These are phyloP conservation scores for Muscicapa comitata DNA, from an alignment of 2,797 vertebrate species.

Conservation along the genomic window DNA sequence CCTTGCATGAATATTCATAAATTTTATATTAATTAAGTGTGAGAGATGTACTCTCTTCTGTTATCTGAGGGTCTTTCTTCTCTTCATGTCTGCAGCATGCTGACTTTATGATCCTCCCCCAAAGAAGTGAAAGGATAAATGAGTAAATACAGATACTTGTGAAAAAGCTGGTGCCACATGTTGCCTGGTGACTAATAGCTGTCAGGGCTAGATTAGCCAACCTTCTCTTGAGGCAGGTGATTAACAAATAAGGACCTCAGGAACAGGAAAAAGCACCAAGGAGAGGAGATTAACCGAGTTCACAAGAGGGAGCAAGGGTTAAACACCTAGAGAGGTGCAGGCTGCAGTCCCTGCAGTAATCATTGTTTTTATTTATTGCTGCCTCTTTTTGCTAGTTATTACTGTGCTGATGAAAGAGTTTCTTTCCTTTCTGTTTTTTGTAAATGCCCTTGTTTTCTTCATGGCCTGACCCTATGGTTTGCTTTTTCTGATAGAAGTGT, in stretches of 20 bases:
- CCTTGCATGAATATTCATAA: not conserved
- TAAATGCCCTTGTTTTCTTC: not conserved
- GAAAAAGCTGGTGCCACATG: not conserved
- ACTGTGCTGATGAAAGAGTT: not conserved
- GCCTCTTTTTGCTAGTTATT: not conserved
- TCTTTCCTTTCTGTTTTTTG: not conserved
- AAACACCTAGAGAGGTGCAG: not conserved
- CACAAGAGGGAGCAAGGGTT: not conserved
- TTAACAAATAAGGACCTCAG: not conserved
- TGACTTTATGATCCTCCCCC: not conserved
- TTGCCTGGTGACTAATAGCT: not conserved
- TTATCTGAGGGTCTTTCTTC: not conserved
- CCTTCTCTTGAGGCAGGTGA: not conserved
- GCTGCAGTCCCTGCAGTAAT: not conserved
- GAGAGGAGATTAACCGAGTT: not conserved
- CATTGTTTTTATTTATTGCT: not conserved
- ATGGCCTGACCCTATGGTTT: not conserved
- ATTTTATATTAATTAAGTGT: not conserved
- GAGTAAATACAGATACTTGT: not conserved
- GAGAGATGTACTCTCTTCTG: not conserved
- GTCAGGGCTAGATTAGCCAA: not conserved
- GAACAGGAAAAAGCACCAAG: not conserved
- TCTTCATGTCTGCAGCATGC: not conserved
- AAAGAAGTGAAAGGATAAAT: not conserved
- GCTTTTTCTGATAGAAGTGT: accelerated